These are phyloP conservation scores for Drosophila lini DNA, from an alignment of 1,140 invertebrate species.

Conservation along the genomic window DNA sequence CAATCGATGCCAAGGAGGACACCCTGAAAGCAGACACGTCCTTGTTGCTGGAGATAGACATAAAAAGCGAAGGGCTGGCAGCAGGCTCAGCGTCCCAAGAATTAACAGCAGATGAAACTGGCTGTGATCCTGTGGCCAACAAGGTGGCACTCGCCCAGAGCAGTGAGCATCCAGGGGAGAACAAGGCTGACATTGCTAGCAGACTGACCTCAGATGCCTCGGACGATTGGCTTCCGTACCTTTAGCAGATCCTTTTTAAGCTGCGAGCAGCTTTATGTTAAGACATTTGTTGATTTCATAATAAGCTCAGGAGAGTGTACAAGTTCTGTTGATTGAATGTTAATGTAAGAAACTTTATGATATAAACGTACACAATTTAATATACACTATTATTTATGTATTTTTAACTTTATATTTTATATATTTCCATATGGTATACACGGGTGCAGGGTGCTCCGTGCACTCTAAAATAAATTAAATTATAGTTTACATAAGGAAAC, in stretches of 20 bases:
- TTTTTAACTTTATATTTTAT: constrained; percentile 31
- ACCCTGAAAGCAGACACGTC: neutral
- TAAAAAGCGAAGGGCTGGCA: neutral
- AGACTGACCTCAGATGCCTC: constrained; percentile 55
- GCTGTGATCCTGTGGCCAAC: neutral
- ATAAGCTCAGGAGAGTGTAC: neutral
- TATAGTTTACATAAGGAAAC: constrained; percentile 14
- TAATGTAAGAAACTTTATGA: constrained; percentile 32
- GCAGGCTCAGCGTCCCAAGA: no score
- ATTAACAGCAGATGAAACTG: no score
- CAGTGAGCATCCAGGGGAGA: neutral
- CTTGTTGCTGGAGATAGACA: constrained; percentile 4
- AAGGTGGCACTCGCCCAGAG: neutral
- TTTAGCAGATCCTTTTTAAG: constrained; percentile 17
- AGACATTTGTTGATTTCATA: neutral
- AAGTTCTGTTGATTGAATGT: constrained; percentile 9
- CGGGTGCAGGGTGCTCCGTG: constrained; percentile 15
- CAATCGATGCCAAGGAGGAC: neutral
- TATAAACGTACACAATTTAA: constrained; percentile 21
- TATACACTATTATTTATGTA: constrained; percentile 24
- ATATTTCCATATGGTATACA: constrained; percentile 19
- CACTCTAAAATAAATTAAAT: constrained; percentile 41
- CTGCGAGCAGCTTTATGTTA: neutral
- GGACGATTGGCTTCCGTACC: constrained; percentile 51
- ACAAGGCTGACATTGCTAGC: neutral